A percentile compares a stretch with the other conserved stretches of the same genome.
Conservation (phyloP, 2,888 invertebrate species). For the Drosophila helvetica region DNA sequence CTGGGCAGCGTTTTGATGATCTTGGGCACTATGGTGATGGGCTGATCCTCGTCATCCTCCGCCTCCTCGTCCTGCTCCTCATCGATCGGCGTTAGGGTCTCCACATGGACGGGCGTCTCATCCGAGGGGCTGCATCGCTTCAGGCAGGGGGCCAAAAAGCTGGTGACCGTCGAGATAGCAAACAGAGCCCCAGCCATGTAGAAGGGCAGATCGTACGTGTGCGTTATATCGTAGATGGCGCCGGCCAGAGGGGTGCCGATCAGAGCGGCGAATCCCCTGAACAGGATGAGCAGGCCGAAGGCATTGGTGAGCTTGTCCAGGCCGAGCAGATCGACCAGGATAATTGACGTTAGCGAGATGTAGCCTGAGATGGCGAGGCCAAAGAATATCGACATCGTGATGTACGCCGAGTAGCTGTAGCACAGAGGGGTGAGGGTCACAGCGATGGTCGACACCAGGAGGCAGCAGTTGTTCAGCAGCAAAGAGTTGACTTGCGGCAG, state of each 20-base stretch:
- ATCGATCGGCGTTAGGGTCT: constrained; percentile 92
- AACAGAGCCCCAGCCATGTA: constrained; percentile 96
- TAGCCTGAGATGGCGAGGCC: constrained; percentile 97
- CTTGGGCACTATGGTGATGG: constrained; percentile 90
- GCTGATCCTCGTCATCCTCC: constrained; percentile 90
- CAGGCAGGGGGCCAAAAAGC: constrained; percentile 91
- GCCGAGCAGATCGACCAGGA: constrained; percentile 97
- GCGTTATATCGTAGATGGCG: constrained; percentile 94
- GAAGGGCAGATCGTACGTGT: constrained; percentile 94
- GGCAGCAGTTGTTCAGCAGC: constrained; percentile 95
- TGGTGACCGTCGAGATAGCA: constrained; percentile 92
- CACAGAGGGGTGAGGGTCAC: constrained; percentile 94
- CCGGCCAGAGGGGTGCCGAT: constrained; percentile 94
- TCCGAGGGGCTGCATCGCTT: constrained; percentile 85
- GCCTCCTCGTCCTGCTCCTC: constrained; percentile 92
- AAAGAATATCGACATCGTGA: constrained; percentile 93
- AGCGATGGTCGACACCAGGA: constrained; percentile 94
- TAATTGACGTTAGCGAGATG: constrained; percentile 98
- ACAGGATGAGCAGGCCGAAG: constrained; percentile 97
- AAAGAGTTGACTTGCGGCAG: constrained; percentile 96
- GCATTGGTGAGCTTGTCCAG: constrained; percentile 98
- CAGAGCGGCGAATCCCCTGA: constrained; percentile 97
- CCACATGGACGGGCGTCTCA: constrained; percentile 87
- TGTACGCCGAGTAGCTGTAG: constrained; percentile 89
- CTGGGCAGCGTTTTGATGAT: constrained; percentile 91